phyloP scores from a whole-genome alignment of 2,797 vertebrate species.

The Neostethus bicornis region DNA sequence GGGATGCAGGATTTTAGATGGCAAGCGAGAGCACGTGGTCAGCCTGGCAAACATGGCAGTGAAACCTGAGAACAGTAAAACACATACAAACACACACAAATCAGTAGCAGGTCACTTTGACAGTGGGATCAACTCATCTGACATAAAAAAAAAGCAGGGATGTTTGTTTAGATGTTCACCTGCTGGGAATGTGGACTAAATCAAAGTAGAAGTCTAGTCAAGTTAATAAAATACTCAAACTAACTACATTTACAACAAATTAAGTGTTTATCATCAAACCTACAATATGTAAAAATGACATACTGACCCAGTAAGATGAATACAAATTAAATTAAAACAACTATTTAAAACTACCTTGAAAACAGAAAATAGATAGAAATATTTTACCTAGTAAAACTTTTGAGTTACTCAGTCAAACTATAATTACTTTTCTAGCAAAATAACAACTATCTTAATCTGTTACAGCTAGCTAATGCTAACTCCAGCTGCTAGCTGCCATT shows the following conservation, averaged over 20 bases:
- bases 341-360: too few relatives aligned
- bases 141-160: background rate
- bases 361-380: too few relatives aligned
- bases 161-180: background rate
- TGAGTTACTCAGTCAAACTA: background rate
- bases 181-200: too few relatives aligned
- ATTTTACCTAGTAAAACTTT: too few relatives aligned
- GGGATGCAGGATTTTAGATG: slow-evolving; percentile 41
- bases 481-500: slow-evolving; percentile 31
- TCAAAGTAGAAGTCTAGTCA: too few relatives aligned
- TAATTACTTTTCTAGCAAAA: background rate
- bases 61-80: slow-evolving; percentile 28
- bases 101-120: slow-evolving; percentile 20
- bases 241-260: background rate
- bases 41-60: slow-evolving; percentile 73
- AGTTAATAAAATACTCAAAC: too few relatives aligned
- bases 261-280: background rate
- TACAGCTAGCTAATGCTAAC: slow-evolving; percentile 46
- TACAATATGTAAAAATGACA: slow-evolving; percentile 22
- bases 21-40: slow-evolving; percentile 56
- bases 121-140: slow-evolving; percentile 22
- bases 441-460: slow-evolving; percentile 12
- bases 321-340: too few relatives aligned
- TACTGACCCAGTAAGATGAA: slow-evolving; percentile 28
- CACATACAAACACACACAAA: slow-evolving; percentile 28